Evolutionary conservation across 2,113 vertebrate genomes (phyloP).

Genomic region (Tringa solitaria): DNA sequence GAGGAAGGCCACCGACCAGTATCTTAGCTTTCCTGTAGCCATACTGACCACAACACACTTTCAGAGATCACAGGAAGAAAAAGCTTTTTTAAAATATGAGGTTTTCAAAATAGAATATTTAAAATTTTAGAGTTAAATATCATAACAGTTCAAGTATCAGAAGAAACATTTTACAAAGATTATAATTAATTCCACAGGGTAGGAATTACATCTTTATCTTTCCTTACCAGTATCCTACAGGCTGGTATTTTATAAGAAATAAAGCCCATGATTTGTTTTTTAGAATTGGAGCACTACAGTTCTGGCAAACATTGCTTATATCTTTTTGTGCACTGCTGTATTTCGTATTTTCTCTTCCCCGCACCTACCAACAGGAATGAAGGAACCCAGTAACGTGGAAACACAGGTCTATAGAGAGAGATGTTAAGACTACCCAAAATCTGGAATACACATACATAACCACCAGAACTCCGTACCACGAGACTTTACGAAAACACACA

Average conservation of each 20-base stretch:
- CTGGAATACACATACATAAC: not conserved
- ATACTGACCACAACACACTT: not conserved
- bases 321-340: not conserved
- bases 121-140: not conserved
- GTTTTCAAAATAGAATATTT: not conserved
- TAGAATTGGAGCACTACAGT: not conserved
- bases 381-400: not conserved
- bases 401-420: not conserved
- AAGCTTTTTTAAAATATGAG: not conserved
- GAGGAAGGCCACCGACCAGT: not conserved
- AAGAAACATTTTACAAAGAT: not conserved
- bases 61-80: not conserved
- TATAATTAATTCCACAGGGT: not conserved
- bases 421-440: not conserved
- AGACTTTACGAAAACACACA: not conserved
- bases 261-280: not conserved
- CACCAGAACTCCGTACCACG: accelerated
- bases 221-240: not conserved
- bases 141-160: not conserved
- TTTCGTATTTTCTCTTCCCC: not conserved
- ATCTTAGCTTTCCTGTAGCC: not conserved
- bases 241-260: not conserved
- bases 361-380: not conserved
- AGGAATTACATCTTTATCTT: not conserved
- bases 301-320: not conserved